A percentile compares a stretch with the other conserved stretches of the same genome.
phyloP scores from a whole-genome alignment of 1,140 invertebrate genomes.

The Drosophila biarmipes region DNA sequence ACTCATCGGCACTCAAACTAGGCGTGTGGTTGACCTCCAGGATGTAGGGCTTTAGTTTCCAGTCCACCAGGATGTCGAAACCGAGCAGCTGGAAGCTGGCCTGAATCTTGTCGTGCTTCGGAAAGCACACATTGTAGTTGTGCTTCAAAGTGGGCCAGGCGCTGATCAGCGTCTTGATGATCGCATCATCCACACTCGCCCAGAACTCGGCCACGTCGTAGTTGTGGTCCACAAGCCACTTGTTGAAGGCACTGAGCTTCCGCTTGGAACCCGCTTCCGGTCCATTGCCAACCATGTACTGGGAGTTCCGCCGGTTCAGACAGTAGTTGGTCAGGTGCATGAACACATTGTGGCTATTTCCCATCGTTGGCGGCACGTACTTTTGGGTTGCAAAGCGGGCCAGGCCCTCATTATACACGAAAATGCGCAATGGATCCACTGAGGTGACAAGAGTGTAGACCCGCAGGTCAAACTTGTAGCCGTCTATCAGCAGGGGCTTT shows the following conservation, averaged over 20 bases:
- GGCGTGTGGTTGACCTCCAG: slow-evolving; percentile 97
- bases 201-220: slow-evolving; percentile 91
- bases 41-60: slow-evolving; percentile 92
- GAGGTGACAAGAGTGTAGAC: slow-evolving; percentile 98
- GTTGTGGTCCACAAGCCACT: slow-evolving; percentile 89
- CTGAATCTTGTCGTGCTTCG: slow-evolving; percentile 91
- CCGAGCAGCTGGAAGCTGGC: slow-evolving; percentile 96
- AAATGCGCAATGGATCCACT: slow-evolving; percentile 96
- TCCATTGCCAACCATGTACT: slow-evolving; percentile 86
- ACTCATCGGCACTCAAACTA: slow-evolving; percentile 93
- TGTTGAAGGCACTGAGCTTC: slow-evolving; percentile 92
- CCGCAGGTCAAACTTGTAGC: slow-evolving; percentile 98
- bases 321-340: slow-evolving; percentile 99
- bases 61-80: slow-evolving; percentile 95
- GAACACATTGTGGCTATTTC: slow-evolving; percentile 93
- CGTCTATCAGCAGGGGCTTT: slow-evolving; percentile 95
- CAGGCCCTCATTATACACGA: slow-evolving; percentile 97
- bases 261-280: slow-evolving; percentile 93
- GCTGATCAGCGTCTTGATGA: slow-evolving; percentile 95
- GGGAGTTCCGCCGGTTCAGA: slow-evolving; percentile 95
- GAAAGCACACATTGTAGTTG: slow-evolving; percentile 94
- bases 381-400: slow-evolving; percentile 95
- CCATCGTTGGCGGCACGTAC: slow-evolving; percentile 91
- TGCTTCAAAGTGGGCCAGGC: slow-evolving; percentile 94
- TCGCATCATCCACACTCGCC: slow-evolving; percentile 93